phyloP scores from a whole-genome alignment of 2,113 vertebrate genomes.

The Syrrhaptes paradoxus region DNA sequence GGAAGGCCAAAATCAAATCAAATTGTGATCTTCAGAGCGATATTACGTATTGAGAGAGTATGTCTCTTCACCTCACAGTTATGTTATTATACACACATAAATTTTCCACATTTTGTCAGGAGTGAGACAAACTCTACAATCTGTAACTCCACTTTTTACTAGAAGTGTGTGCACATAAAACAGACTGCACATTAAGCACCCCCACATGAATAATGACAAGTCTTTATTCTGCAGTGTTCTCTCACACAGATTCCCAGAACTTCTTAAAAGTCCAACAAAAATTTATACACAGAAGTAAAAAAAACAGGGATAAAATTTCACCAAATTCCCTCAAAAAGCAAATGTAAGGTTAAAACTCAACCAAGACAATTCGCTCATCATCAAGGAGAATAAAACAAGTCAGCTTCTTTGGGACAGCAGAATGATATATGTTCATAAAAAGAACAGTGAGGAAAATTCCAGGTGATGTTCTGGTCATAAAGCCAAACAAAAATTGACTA shows the following conservation, averaged over 20 bases:
- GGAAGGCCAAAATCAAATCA: background rate
- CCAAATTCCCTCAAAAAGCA: background rate
- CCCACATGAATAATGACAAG: background rate
- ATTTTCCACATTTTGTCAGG: background rate
- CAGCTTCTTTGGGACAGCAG: background rate
- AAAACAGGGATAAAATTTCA: background rate
- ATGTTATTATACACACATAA: accelerated
- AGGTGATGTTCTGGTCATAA: background rate
- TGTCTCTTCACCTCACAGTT: background rate
- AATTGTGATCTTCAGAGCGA: background rate
- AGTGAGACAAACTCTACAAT: background rate
- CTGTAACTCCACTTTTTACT: background rate
- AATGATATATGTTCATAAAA: background rate
- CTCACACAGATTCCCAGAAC: background rate
- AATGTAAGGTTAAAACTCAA: background rate
- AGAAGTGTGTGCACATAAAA: background rate
- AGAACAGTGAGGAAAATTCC: background rate
- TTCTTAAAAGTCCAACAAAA: background rate
- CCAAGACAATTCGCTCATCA: background rate
- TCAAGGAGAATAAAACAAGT: background rate
- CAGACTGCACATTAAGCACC: background rate
- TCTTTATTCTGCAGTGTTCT: background rate
- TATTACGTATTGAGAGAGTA: background rate
- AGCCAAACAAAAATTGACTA: background rate
- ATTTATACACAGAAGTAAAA: background rate